phyloP scores from a whole-genome alignment of 2,888 invertebrate genomes.

The Endotricha flammealis region DNA sequence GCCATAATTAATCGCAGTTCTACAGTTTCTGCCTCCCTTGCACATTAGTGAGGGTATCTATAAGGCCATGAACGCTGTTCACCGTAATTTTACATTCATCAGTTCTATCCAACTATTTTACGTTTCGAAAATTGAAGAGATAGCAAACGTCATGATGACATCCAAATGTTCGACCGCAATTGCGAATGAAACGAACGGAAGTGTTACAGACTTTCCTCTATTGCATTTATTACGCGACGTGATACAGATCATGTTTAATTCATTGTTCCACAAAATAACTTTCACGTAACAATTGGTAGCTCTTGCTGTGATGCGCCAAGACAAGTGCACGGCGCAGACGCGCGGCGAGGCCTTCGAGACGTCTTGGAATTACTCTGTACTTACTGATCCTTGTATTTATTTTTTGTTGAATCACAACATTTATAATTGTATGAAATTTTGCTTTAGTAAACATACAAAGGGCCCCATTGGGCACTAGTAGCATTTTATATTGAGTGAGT shows the following conservation, averaged over 20 bases:
- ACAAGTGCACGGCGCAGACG: neutral
- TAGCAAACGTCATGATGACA: no score
- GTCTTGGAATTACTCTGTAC: conserved; percentile 28
- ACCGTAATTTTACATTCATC: neutral
- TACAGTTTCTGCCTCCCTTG: conserved; percentile 3
- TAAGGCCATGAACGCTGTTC: conserved; percentile 1
- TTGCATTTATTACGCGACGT: conserved; percentile 17
- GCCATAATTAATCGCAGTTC: conserved; percentile 2
- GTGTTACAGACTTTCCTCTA: conserved; percentile 10
- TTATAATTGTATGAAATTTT: neutral
- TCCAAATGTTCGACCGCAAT: neutral
- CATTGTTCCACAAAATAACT: conserved; percentile 1
- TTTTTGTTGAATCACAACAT: conserved; percentile 4
- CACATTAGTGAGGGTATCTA: conserved; percentile 1
- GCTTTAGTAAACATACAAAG: neutral
- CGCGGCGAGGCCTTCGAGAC: conserved; percentile 31
- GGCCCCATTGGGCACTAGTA: neutral
- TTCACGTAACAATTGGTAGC: conserved; percentile 7
- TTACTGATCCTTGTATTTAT: conserved; percentile 16
- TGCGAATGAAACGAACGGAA: neutral
- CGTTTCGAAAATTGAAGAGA: neutral
- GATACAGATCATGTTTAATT: conserved; percentile 6
- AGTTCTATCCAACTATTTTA: neutral
- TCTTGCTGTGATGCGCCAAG: conserved; percentile 2
- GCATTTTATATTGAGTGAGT: neutral